Evolutionary conservation across 2,797 vertebrate genomes (phyloP), one percentile per base, ranked within the genome.

Genomic region (Alca torda): DNA sequence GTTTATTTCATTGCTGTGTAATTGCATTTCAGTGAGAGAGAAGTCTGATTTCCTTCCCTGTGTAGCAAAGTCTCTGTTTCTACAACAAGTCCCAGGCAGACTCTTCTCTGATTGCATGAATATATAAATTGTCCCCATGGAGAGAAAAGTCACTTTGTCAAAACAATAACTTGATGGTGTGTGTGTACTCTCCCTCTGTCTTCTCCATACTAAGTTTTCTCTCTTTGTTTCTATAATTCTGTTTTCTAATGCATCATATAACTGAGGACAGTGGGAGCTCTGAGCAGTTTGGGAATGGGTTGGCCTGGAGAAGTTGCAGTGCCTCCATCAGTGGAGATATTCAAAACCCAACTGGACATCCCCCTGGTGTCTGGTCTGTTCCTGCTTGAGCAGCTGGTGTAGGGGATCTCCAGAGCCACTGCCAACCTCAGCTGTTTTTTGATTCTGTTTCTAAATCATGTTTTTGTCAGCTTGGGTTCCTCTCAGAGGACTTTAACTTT

Each of bases 251-350:
- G 16, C 1, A 7, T 61, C 15, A 0, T 35, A 7, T 50, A 46
- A 21, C 20, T 61, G 61, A 43, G 18, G 31, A 15, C 35, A 39
- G 20, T 21, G 23, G 30, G 33, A 74, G 20, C 48, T 63, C 68
- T 74, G 51, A n/a, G 13, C 45, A 28, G 31, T 31, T 82, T 60
- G 45, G 81, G 35, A 46, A 70, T n/a, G 30, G 9, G 2, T 24
- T 89, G 57, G 11, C 35, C 28, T 50, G 51, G 43, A 43, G 53
- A 50, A 9, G 20, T 4, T 67, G 33, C 15, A 23, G 30, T 26
- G 33, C 16, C 18, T 75, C 1, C 0, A 1, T 35, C 48, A 35
- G 2, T 19, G 37, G 17, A 61, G 28, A 30, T 26, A 26, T 0
- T 76, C 25, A 53, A 33, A 82, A 73, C 14, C 6, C 50, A 48